phyloP scores from a whole-genome alignment of 2,888 invertebrate genomes.

The Andrena haemorrhoa region DNA sequence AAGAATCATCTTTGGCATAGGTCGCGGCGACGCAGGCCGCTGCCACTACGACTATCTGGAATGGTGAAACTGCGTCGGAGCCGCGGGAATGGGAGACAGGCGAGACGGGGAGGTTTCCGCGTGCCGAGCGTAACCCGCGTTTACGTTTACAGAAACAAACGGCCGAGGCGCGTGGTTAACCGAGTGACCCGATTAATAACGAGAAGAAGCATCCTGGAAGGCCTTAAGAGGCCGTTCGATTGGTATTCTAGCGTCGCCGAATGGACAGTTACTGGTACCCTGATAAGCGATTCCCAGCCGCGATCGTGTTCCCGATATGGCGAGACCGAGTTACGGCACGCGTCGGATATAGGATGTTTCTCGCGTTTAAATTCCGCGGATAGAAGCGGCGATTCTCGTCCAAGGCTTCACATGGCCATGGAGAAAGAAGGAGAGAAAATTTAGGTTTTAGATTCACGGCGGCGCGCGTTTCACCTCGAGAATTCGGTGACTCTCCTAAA shows the following conservation, averaged over 20 bases:
- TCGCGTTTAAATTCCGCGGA: slow-evolving; percentile 52
- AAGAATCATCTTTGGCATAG: slow-evolving; percentile 76
- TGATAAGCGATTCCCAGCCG: slow-evolving; percentile 78
- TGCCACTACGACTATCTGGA: slow-evolving; percentile 72
- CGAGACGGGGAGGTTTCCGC: not conserved
- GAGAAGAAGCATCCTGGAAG: slow-evolving; percentile 77
- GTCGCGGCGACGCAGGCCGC: slow-evolving; percentile 64
- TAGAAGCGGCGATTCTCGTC: slow-evolving; percentile 36
- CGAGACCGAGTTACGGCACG: slow-evolving; percentile 65
- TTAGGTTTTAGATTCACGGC: slow-evolving; percentile 69
- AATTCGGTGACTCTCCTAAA: slow-evolving; percentile 67
- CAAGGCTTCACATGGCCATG: slow-evolving; percentile 24
- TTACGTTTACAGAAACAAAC: slow-evolving; percentile 49
- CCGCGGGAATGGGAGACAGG: not conserved
- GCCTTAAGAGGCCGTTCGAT: slow-evolving; percentile 76
- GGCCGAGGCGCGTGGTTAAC: slow-evolving; percentile 71
- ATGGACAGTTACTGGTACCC: slow-evolving; percentile 75
- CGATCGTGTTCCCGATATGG: slow-evolving; percentile 74
- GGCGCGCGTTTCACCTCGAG: slow-evolving; percentile 70
- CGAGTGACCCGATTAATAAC: slow-evolving; percentile 81
- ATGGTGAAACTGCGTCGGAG: slow-evolving; percentile 51
- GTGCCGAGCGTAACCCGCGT: slow-evolving; percentile 15
- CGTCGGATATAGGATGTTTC: slow-evolving; percentile 57
- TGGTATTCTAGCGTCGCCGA: slow-evolving; percentile 78
- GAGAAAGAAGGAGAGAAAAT: slow-evolving; percentile 66